Evolutionary conservation across 2,797 vertebrate species (phyloP), one percentile per base, ranked within the genome.

Genomic region (Acridotheres tristis): DNA sequence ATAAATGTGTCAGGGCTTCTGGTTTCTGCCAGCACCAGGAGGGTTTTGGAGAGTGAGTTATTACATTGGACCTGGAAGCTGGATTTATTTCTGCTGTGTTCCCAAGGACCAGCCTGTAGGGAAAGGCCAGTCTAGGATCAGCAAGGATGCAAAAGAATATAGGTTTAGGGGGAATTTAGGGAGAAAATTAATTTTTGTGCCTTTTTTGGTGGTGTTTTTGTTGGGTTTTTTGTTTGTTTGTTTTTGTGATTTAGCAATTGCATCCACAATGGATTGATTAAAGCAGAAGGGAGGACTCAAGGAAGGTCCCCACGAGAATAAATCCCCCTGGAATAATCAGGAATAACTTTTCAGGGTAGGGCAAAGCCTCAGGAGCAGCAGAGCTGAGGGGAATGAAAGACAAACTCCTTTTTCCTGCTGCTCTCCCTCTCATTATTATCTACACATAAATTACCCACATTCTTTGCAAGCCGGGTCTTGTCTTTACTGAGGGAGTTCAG

Each of bases 361-460:
- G 72, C 65, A 89, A 74, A 89, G 61, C 72, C 87, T 89, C 5
- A 1, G 82, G 62, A 94, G 54, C 59, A 91, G 58, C 63, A 66
- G 29, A 16, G 22, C 53, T 7, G 29, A 73, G 61, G 43, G 50
- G 40, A 84, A 72, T 47, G 78, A 89, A 86, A 94, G 74, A 34
- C 67, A 90, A 89, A 67, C 38, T 72, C 51, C 23, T 77, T 80
- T 69, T 66, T 34, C 86, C 71, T 79, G 5, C 0, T 69, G 51
- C 68, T 83, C 81, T 68, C 59, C 48, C 48, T 89, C 40, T 90
- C 20, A 0, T 93, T 50, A 61, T 80, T 89, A 85, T 30, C 78
- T 34, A 11, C 65, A 65, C 61, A 57, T 68, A 82, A 89, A 88
- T 96, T 38, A 89, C 89, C 84, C 88, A 54, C 91, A 94, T 96